These are phyloP conservation scores for Drosophila antonietae DNA, from an alignment of 2,888 invertebrate genomes.

Conservation along the genomic window DNA sequence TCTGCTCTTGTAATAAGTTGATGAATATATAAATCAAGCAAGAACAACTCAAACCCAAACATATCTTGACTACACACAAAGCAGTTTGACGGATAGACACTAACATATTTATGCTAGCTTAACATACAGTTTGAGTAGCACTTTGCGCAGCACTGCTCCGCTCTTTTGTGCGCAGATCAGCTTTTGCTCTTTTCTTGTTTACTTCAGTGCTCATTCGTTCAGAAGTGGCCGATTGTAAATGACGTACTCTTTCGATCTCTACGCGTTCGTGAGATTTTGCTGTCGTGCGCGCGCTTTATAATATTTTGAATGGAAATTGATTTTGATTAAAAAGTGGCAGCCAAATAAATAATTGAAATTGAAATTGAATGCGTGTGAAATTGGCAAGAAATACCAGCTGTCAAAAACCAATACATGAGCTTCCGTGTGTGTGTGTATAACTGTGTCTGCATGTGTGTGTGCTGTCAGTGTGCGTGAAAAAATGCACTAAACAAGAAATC, in stretches of 20 bases:
- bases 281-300: conserved; percentile 16
- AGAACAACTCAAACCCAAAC: not conserved
- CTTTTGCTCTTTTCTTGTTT: conserved; percentile 3
- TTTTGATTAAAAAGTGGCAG: conserved; percentile 43
- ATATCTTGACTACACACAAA: not conserved
- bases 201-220: conserved; percentile 35
- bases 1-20: not conserved
- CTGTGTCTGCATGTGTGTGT: conserved; percentile 22
- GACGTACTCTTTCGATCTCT: conserved; percentile 6
- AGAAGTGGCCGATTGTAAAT: conserved; percentile 24
- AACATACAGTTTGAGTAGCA: conserved; percentile 23
- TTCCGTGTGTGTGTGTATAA: conserved; percentile 15
- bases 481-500: conserved; percentile 59
- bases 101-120: conserved; percentile 24
- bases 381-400: conserved; percentile 32
- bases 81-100: not conserved
- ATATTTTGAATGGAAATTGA: conserved; percentile 34
- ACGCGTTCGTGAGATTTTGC: not conserved
- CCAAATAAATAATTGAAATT: conserved; percentile 41
- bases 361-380: conserved; percentile 39
- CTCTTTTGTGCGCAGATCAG: not conserved
- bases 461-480: conserved; percentile 57
- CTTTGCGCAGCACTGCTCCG: not conserved
- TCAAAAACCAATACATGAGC: conserved; percentile 25
- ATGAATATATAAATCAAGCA: not conserved